Evolutionary conservation across 2,797 vertebrate species (phyloP).

Genomic region (Phoxinus dragarum): DNA sequence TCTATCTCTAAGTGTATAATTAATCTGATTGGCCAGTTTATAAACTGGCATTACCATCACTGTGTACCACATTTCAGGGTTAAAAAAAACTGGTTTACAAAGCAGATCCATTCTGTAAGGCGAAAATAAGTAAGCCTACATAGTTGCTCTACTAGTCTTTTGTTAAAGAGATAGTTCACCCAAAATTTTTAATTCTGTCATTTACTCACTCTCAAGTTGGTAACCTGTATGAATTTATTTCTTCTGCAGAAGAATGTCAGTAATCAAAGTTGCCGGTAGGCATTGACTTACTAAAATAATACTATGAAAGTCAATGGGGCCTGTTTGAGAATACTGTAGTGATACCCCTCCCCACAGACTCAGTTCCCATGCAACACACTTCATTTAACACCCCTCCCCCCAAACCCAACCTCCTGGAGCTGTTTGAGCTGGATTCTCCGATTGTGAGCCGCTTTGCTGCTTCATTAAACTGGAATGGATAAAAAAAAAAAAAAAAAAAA

Average conservation of each 20-base stretch:
- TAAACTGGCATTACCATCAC: not conserved
- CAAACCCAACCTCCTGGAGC: conserved; percentile 26
- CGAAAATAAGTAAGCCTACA: no score
- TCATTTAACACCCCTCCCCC: conserved; percentile 27
- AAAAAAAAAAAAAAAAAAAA: conserved; percentile 15
- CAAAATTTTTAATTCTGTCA: no score
- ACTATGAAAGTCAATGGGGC: not conserved
- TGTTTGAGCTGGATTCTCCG: conserved; percentile 24
- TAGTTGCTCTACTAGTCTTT: not conserved
- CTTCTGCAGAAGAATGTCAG: no score
- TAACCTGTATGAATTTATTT: no score
- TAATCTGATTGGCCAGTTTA: not conserved
- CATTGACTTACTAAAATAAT: not conserved
- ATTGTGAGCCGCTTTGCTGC: conserved; percentile 46
- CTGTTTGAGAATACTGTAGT: conserved; percentile 39
- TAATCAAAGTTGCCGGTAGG: not conserved
- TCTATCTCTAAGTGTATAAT: not conserved
- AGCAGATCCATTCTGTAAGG: not conserved
- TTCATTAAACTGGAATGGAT: conserved; percentile 56
- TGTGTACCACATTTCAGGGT: not conserved
- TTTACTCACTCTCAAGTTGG: no score
- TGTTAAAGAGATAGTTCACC: not conserved
- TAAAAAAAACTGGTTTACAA: not conserved
- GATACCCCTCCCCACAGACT: conserved; percentile 39
- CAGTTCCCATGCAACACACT: conserved; percentile 36